phyloP scores from a whole-genome alignment of 2,113 vertebrate species.

The Microtus pennsylvanicus region DNA sequence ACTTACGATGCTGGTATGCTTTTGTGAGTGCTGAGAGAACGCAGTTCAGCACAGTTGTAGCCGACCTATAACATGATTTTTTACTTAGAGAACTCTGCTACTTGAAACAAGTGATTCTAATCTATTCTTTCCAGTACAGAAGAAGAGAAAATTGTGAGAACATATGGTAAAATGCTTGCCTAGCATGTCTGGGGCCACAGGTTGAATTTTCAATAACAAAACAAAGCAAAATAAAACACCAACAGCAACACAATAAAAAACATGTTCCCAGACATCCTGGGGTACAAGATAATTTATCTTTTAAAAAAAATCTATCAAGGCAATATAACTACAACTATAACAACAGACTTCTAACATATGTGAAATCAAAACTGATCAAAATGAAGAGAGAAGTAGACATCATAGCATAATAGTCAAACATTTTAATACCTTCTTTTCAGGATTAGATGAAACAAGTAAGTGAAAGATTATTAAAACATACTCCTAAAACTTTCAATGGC shows the following conservation, averaged over 20 bases:
- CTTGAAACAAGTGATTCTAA: background rate
- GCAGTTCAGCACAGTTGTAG: constrained; percentile 1
- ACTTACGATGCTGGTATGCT: background rate
- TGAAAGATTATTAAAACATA: background rate
- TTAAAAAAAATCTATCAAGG: background rate
- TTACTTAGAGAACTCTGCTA: background rate
- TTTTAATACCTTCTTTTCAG: background rate
- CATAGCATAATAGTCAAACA: background rate
- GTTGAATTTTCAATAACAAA: background rate
- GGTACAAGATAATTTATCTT: no score
- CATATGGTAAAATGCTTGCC: background rate
- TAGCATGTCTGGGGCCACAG: background rate
- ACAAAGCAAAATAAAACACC: background rate
- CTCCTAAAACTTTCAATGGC: background rate
- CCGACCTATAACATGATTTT: background rate
- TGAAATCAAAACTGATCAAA: background rate
- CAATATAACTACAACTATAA: background rate
- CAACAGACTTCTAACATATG: background rate
- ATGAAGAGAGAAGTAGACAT: background rate
- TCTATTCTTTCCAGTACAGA: background rate
- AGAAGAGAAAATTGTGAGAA: background rate
- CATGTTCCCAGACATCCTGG: background rate
- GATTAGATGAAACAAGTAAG: background rate
- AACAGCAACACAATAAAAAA: background rate
- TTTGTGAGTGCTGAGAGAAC: background rate